A percentile compares a stretch with the other conserved stretches of the same genome.
These are phyloP conservation scores for Tinea semifulvella DNA, from an alignment of 2,888 invertebrate species.

Conservation along the genomic window DNA sequence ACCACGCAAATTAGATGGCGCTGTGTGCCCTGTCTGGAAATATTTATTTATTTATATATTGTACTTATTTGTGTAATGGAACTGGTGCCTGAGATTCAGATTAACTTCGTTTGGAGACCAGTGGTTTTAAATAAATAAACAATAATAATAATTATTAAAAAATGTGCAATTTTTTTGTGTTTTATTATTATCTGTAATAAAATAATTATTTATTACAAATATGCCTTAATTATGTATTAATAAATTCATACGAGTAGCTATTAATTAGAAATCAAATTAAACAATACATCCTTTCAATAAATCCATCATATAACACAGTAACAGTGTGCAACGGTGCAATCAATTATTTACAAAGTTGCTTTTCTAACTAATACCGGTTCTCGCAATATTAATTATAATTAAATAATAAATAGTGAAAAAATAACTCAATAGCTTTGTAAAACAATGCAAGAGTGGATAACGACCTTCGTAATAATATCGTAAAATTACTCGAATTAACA, in stretches of 20 bases:
- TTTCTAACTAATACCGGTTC: conserved; percentile 24
- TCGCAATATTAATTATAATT: conserved; percentile 20
- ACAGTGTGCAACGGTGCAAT: conserved; percentile 17
- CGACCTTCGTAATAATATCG: conserved; percentile 11
- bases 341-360: conserved; percentile 22
- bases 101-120: too few relatives aligned
- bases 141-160: too few relatives aligned
- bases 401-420: conserved; percentile 15
- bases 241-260: conserved; percentile 1
- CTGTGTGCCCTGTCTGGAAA: too few relatives aligned
- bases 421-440: conserved; percentile 11
- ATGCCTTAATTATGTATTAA: too few relatives aligned
- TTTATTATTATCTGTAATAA: too few relatives aligned
- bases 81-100: too few relatives aligned
- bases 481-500: conserved; percentile 10
- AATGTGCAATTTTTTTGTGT: too few relatives aligned
- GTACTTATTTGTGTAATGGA: too few relatives aligned
- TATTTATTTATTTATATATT: too few relatives aligned
- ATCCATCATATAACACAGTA: conserved; percentile 18
- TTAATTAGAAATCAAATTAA: conserved; percentile 22
- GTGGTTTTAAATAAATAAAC: too few relatives aligned
- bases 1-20: too few relatives aligned
- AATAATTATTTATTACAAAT: too few relatives aligned
- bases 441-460: conserved; percentile 12
- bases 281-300: conserved; percentile 27